Base-by-base conservation (phyloP, 2,797 vertebrate genomes). In the Hippopotamyrus pictus region DNA sequence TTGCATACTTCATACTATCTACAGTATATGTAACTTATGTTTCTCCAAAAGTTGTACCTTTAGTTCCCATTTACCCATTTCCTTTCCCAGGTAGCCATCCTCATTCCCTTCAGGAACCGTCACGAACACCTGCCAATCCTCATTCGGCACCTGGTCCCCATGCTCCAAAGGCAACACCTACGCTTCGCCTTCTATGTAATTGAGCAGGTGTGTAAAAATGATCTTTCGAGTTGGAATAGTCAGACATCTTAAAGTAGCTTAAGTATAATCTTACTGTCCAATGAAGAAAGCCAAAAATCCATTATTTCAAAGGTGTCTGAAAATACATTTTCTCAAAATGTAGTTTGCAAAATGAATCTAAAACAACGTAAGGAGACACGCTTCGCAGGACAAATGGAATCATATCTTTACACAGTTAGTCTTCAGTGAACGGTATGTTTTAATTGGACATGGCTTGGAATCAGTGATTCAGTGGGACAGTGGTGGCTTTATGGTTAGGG, bases 31-130 rank as follows among this genome's bases (percentile, higher is more conserved):
- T 37, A 17, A 17, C 29, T 37, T 83, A 2, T 48, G 17, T 44
- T 48, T 22, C 19, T 46, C 44, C 5, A 46, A 17, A 83, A 46
- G 79, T 5, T 50, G 19, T n/a, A 48, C 8, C 79, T 22, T 48
- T 25, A 9, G 19, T 83, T 48, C 48, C 7, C n/a, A n/a, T 83
- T 37, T 41, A 6, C 33, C 33, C 69, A 19, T 37, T 91, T 88
- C 50, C 88, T 89, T 92, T 93, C 6, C 89, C 79, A 97, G 96
- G 96, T 97, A 92, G 96, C 96, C 0, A 92, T 97, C 85, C 95
- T 97, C 88, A 96, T 97, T 94, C 96, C 96, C 90, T 97, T 97
- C 92, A 96, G 96, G n/a, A 97, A 97, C 92, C 96, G 96, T 41
- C 96, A 96, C 0, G 96, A 97, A 50, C 96, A 97, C 91, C 96